Base-by-base conservation (phyloP, 1,140 invertebrate species). In the Diachasmimorpha longicaudata region DNA sequence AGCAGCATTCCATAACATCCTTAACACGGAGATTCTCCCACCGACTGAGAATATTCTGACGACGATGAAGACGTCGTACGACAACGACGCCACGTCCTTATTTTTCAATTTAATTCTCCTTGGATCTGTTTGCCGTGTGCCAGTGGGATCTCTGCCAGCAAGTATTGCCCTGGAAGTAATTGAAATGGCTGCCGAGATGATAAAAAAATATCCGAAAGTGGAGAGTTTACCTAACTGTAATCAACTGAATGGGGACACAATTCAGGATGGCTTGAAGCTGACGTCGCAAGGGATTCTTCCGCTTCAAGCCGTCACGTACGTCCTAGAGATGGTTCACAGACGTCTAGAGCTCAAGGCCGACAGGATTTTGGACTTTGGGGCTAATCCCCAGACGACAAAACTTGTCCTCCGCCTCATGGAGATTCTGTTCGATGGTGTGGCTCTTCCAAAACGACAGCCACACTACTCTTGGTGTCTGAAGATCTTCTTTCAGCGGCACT, bases 91-190 rank as follows among this genome's bases (percentile, higher is more conserved):
- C 3, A 81, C 82, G 0, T 83, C 83, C 0, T 19, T 85, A 10
- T 88, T 89, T n/a, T 89, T 88, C 14, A 87, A 88, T 63, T 78
- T 89, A 79, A 81, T 89, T 16, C 66, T 88, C 0, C 75, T 89
- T 0, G 88, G 87, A 0, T 88, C 86, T 0, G 83, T 89, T 0
- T 89, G 87, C 55, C 77, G 87, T 5, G 85, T 88, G 0, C 81
- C 82, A 0, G 84, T 87, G 0, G 87, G 87, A 1, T 67, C 77
- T 1, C 39, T 89, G 14, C 16, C 80, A 1, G 74, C 78, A 0
- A 31, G 81, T 13, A 72, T 83, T 6, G 87, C 86, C 0, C 76
- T 78, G 0, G 84, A 87, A 23, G 80, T 84, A 0, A 85, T 89
- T 0, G 85, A 89, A 73, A 82, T 88, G 13, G 85, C 85, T 0